Base-by-base conservation (phyloP, 2,113 vertebrate species). In the Hippolais icterina region DNA sequence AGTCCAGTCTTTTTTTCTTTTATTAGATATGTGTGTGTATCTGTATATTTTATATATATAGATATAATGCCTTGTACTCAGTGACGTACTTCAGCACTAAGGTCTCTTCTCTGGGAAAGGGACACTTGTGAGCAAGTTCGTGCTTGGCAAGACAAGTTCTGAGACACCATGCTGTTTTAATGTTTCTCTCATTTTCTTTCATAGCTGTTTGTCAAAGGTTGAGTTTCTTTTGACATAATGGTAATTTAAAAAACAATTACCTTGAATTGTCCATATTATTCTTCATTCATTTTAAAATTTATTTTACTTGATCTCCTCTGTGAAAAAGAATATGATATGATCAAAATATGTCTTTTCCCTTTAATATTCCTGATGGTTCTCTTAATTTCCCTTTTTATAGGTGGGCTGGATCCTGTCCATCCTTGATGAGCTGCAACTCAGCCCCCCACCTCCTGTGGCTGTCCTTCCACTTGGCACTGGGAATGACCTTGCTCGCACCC, bases 381-480 rank as follows among this genome's bases (percentile, higher is more conserved):
- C 63, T 63, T 16, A 7, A 64, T 83, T 90, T 87, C 27, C 24
- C 9, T 12, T 90, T 92, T 91, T 47, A 42, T 82, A 98, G 98
- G 98, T 98, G 95, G 98, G 98, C 95, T 98, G 98, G 98, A 98
- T 98, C 95, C 98, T 98, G 50, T 98, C 98, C 53, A 97, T 98
- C 85, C 95, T 98, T 3, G 98, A 98, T 76, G 98, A 98, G 80
- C 94, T 98, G 27, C 98, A 98, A 9, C 95, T 98, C 84, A 98
- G 94, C 53, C 98, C 98, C 23, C 98, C 99, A 7, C 99, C 99
- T 72, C 99, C 99, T 5, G 99, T 99, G 24, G 99, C 99, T 65
- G 99, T 99, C 82, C 98, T 99, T 88, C 99, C 99, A 0, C 98
- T 99, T 94, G 99, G 99, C 74, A 99, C 99, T 3, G 99, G 99